A percentile compares a stretch with the other conserved stretches of the same genome.
These are phyloP conservation scores for Euura saliciscinereae DNA, from an alignment of 1,140 invertebrate genomes.

Conservation along the genomic window DNA sequence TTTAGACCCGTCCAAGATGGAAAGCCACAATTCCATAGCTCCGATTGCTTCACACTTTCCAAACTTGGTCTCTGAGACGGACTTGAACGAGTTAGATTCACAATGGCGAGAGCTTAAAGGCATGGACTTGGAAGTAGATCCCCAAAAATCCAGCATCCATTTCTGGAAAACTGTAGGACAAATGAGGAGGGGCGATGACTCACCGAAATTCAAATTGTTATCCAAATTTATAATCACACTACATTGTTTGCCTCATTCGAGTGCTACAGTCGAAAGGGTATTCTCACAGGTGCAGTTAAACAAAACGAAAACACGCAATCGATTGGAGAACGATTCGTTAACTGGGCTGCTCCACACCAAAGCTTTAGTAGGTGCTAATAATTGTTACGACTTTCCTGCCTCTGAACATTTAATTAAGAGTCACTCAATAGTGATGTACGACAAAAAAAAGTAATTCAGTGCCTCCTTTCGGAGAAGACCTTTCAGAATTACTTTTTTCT, in stretches of 20 bases:
- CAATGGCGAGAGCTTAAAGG: background rate
- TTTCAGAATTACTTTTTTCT: too few relatives aligned
- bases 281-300: slow-evolving; percentile 25
- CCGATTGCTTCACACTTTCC: background rate
- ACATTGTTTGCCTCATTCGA: slow-evolving; percentile 8
- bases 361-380: background rate
- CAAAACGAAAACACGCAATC: slow-evolving; percentile 25
- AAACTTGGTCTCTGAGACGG: background rate
- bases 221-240: background rate
- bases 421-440: too few relatives aligned
- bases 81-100: background rate
- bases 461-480: too few relatives aligned
- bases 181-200: background rate
- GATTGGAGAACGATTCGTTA: slow-evolving; percentile 14
- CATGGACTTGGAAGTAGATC: background rate
- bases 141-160: background rate
- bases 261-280: slow-evolving; percentile 24
- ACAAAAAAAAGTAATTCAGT: too few relatives aligned
- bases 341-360: slow-evolving; percentile 21
- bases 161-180: background rate
- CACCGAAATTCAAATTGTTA: background rate
- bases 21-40: background rate
- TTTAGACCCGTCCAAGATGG: background rate
- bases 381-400: too few relatives aligned
- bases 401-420: too few relatives aligned